Conservation (phyloP, 2,888 invertebrate genomes). For the Pheosia gnoma region DNA sequence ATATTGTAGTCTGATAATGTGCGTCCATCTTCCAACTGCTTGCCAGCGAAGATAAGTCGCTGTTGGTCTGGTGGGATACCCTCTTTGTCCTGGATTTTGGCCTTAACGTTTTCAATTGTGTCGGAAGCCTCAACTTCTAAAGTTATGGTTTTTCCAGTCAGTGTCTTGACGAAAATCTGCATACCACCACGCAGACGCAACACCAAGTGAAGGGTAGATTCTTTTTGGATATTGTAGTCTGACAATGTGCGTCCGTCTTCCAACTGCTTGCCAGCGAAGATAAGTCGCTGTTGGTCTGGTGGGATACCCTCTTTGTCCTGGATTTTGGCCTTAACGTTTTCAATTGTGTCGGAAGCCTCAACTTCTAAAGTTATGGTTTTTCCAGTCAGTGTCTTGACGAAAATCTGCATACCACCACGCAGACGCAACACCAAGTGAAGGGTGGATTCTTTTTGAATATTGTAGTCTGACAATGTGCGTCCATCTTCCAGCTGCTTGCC, state of each 20-base stretch:
- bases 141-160: slow-evolving; percentile 32
- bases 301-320: slow-evolving; percentile 38
- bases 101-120: slow-evolving; percentile 35
- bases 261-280: slow-evolving; percentile 33
- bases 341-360: slow-evolving; percentile 32
- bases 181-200: slow-evolving; percentile 33
- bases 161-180: slow-evolving; percentile 34
- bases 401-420: slow-evolving; percentile 38
- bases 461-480: slow-evolving; percentile 22
- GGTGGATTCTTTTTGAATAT: slow-evolving; percentile 32
- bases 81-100: slow-evolving; percentile 35
- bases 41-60: slow-evolving; percentile 33
- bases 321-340: slow-evolving; percentile 35
- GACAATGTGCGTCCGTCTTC: slow-evolving; percentile 30
- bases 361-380: slow-evolving; percentile 32
- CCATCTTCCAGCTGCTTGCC: slow-evolving; percentile 36
- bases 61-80: slow-evolving; percentile 38
- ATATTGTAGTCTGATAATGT: slow-evolving; percentile 30
- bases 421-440: slow-evolving; percentile 27
- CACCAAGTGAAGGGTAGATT: slow-evolving; percentile 24
- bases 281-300: slow-evolving; percentile 33
- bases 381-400: slow-evolving; percentile 30
- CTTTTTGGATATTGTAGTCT: slow-evolving; percentile 33
- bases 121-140: slow-evolving; percentile 28
- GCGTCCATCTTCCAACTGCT: slow-evolving; percentile 31